Base-by-base conservation (phyloP, 2,797 vertebrate species). In the Acanthurus lineatus region DNA sequence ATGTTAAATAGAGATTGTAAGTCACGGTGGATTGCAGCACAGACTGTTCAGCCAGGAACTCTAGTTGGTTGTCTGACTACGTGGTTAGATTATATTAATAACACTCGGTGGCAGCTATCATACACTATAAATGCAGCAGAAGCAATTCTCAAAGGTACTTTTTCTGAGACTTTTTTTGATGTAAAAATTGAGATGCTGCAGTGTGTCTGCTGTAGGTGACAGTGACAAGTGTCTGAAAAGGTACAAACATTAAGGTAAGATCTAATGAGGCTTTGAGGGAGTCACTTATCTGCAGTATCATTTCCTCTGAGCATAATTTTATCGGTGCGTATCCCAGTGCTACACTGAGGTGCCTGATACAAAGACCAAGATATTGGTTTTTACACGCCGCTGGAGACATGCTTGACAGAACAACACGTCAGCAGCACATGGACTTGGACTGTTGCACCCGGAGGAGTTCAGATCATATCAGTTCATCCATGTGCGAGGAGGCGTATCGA, bases 401-500 rank as follows among this genome's bases (percentile, higher is more conserved):
- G 64, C 28, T 67, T 42, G 51, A 81, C 44, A 67, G 59, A 67
- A 58, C 28, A 83, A 45, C 56, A 68, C 54, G 65, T 53, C 35
- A 73, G 48, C 45, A 54, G 64, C 48, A 71, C 40, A 48, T 40
- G 6, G 38, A 52, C 64, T 72, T 42, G 52, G 69, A 57, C 32
- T 57, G 61, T 19, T 25, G 45, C 57, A 45, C 40, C 48, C 19
- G 58, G 65, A 81, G 35, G 17, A 70, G 60, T 54, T 79, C 20
- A 79, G 32, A 72, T 83, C 48, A 71, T 45, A 69, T 67, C 58
- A 57, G 73, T 68, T 76, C n/a, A 64, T 56, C 60, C 67, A 58
- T 69, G 67, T 28, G 8, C 4, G 14, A 5, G 2, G 56, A 9
- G 58, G 17, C 6, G 25, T n/a, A 35, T 45, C 53, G 3, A n/a